Conservation (phyloP, 2,888 invertebrate species). For the Patella ulyssiponensis region DNA sequence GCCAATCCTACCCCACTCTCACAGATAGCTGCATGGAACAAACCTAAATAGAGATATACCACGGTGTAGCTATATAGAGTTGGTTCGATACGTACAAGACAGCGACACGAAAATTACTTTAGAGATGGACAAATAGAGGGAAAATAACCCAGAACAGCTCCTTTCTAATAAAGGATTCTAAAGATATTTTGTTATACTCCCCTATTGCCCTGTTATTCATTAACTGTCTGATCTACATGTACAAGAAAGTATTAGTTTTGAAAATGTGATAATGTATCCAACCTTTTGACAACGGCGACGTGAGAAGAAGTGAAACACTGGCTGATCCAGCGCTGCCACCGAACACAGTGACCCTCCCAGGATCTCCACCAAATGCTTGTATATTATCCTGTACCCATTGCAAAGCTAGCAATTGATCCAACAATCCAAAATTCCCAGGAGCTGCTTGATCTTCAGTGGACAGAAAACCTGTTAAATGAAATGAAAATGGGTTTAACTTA, state of each 20-base stretch:
- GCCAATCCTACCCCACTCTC: neutral
- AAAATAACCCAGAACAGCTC: no score
- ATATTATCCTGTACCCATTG: slow-evolving; percentile 7
- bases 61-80: no score
- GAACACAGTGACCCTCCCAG: neutral
- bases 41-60: neutral
- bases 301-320: neutral
- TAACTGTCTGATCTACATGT: no score
- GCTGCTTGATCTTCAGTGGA: neutral
- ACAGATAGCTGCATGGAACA: slow-evolving; percentile 5
- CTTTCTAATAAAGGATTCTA: no score
- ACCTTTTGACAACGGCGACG: slow-evolving; percentile 2
- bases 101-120: no score
- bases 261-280: neutral
- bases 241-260: no score
- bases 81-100: no score
- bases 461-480: neutral
- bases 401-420: neutral
- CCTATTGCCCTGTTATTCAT: no score
- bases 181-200: no score
- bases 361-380: neutral
- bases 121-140: no score
- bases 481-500: no score
- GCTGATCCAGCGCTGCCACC: neutral
- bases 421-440: neutral